Conservation (phyloP, 2,113 vertebrate genomes). For the Coreoperca whiteheadi region DNA sequence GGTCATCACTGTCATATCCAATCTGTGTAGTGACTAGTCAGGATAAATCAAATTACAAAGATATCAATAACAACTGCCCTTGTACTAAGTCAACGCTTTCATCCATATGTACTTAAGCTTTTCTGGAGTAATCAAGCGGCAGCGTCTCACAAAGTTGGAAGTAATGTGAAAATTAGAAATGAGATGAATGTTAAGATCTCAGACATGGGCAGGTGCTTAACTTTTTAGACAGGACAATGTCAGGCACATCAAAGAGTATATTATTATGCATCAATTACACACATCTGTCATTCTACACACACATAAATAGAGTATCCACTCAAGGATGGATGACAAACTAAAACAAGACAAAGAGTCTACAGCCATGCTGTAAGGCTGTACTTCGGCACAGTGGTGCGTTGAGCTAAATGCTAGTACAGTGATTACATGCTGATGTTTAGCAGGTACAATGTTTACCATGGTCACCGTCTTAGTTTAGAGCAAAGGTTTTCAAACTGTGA, state of each 20-base stretch:
- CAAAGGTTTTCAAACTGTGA: neutral
- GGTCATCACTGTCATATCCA: constrained; percentile 65
- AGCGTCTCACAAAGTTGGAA: constrained; percentile 45
- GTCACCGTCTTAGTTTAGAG: neutral
- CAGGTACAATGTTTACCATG: neutral
- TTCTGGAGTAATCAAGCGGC: constrained; percentile 46
- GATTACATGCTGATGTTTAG: neutral
- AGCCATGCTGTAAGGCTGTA: neutral
- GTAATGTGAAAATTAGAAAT: constrained; percentile 52
- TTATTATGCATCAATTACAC: constrained; percentile 60
- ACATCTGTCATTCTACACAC: constrained; percentile 32
- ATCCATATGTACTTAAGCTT: constrained; percentile 43
- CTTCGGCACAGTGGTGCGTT: neutral
- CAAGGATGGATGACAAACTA: constrained; percentile 11
- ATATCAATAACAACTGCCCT: constrained; percentile 63
- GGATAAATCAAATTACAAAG: constrained; percentile 66
- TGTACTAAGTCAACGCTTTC: constrained; percentile 57
- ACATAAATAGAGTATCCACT: constrained; percentile 7
- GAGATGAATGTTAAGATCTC: constrained; percentile 19
- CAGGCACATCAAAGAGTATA: constrained; percentile 42
- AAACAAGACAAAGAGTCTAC: neutral
- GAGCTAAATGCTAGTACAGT: neutral
- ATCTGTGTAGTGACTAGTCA: constrained; percentile 67
- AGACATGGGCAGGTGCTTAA: constrained; percentile 30
- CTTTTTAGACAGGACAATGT: constrained; percentile 55